phyloP scores from a whole-genome alignment of 23 tunicate species.

The Oikopleura vanhoeffeni region DNA sequence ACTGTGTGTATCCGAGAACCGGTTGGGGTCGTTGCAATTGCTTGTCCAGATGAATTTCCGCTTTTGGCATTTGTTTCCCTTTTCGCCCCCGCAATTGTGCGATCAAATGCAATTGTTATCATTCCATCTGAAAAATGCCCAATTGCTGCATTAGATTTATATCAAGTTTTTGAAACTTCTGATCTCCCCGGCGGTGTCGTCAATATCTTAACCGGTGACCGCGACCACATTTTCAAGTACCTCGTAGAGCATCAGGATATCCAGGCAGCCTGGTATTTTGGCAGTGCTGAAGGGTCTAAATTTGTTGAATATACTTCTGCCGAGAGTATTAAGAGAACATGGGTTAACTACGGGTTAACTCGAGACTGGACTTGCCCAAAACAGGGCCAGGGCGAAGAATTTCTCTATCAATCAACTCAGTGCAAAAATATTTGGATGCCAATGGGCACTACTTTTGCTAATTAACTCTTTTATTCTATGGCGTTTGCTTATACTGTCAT shows the following conservation, averaged over 20 bases:
- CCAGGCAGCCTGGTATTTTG: conserved; percentile 89
- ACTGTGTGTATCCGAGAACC: conserved; percentile 75
- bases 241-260: conserved; percentile 73
- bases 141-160: conserved; percentile 63
- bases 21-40: conserved; percentile 83
- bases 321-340: conserved; percentile 70
- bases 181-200: conserved; percentile 88
- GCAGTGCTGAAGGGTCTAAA: conserved; percentile 69
- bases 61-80: conserved; percentile 60
- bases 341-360: conserved; percentile 67
- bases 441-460: conserved; percentile 79
- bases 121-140: conserved; percentile 73
- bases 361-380: conserved; percentile 37
- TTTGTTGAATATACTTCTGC: conserved; percentile 80
- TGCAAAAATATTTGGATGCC: conserved; percentile 96
- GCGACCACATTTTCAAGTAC: conserved; percentile 69
- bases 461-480: conserved; percentile 22
- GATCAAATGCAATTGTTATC: conserved; percentile 64
- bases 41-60: conserved; percentile 83
- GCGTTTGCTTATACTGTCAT: too few species aligned
- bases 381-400: conserved; percentile 68
- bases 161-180: conserved; percentile 88
- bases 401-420: conserved; percentile 81
- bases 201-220: conserved; percentile 52
- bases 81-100: conserved; percentile 61